Evolutionary conservation across 2,797 vertebrate species (phyloP).

Genomic region (Bufotes viridis): DNA sequence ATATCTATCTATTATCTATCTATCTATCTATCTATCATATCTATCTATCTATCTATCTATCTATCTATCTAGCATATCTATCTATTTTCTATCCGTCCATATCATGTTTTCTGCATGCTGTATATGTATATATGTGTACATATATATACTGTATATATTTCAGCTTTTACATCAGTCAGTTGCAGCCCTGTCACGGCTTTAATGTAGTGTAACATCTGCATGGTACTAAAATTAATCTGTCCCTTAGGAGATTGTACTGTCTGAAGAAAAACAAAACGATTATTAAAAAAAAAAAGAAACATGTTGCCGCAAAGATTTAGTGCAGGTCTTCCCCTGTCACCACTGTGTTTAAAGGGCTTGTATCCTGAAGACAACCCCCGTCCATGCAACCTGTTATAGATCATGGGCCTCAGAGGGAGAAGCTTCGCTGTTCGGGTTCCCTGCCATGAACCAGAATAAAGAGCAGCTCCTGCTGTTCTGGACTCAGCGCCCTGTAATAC

Average conservation of each 20-base stretch:
- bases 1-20: not conserved
- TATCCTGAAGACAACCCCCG: not conserved
- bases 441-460: too few species aligned
- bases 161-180: not conserved
- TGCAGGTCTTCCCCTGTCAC: not conserved
- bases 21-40: not conserved
- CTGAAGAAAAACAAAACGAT: slow-evolving; percentile 50
- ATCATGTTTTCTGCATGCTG: not conserved
- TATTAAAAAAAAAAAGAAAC: slow-evolving; percentile 27
- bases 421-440: not conserved
- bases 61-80: not conserved
- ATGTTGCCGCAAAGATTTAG: slow-evolving; percentile 30
- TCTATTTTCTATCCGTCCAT: not conserved
- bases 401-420: not conserved
- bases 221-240: slow-evolving; percentile 50
- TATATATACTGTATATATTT: not conserved
- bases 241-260: slow-evolving; percentile 43
- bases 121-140: not conserved
- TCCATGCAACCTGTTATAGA: not conserved
- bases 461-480: too few species aligned
- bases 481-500: not conserved
- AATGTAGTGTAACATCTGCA: slow-evolving; percentile 50
- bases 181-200: not conserved
- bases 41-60: not conserved
- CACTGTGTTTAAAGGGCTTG: not conserved